Percentiles rank a stretch among this genome's conserved stretches.
These are phyloP conservation scores for Agrenia bidenticulata DNA, from an alignment of 2,888 invertebrate species.

Conservation along the genomic window DNA sequence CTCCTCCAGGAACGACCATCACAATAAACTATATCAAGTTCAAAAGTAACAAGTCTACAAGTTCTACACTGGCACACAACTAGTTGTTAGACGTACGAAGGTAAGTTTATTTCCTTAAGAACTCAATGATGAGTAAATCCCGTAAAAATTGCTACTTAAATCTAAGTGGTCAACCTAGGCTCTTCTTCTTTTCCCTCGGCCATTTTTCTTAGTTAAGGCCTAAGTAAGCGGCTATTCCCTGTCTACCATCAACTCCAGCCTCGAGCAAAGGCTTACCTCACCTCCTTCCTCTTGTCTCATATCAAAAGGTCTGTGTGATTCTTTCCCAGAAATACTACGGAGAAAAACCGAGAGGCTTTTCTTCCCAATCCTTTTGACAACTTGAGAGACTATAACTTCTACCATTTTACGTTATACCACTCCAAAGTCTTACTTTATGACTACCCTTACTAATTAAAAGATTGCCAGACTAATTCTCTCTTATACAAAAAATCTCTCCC, in stretches of 20 bases:
- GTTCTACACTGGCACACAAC: too few relatives aligned
- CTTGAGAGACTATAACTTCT: not conserved
- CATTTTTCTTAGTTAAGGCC: slow-evolving; percentile 25
- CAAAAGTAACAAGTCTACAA: too few relatives aligned
- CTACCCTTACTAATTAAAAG: slow-evolving; percentile 13
- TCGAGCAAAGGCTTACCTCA: too few relatives aligned
- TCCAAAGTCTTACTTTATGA: slow-evolving; percentile 2
- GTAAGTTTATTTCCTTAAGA: slow-evolving; percentile 25
- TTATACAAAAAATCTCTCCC: not conserved
- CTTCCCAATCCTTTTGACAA: slow-evolving; percentile 4
- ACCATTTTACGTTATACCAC: too few relatives aligned
- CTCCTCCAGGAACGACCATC: too few relatives aligned
- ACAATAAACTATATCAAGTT: too few relatives aligned
- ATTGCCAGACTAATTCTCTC: slow-evolving; percentile 10
- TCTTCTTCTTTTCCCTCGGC: not conserved
- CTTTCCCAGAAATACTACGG: not conserved
- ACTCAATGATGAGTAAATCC: slow-evolving; percentile 45
- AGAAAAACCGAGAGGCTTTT: not conserved
- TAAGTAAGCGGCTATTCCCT: slow-evolving; percentile 1
- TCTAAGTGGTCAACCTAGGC: slow-evolving; percentile 39
- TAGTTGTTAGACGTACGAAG: not conserved
- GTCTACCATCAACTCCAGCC: too few relatives aligned
- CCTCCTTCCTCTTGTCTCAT: too few relatives aligned
- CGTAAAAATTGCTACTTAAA: slow-evolving; percentile 38
- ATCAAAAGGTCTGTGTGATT: not conserved